Conservation (phyloP, 2,797 vertebrate genomes). For the Antrozous pallidus region DNA sequence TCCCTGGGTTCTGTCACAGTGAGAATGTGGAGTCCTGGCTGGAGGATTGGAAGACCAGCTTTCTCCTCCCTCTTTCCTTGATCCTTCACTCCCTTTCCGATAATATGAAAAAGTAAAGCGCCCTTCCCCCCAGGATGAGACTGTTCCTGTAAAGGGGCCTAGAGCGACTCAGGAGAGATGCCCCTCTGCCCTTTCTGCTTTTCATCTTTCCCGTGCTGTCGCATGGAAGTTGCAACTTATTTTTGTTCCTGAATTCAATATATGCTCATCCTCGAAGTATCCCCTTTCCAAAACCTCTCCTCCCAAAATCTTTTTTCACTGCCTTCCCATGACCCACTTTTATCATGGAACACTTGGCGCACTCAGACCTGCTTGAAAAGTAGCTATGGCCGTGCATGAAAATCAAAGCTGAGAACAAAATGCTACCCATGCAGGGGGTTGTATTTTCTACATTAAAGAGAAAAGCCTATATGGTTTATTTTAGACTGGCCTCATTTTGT, state of each 20-base stretch:
- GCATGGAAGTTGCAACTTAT: rapidly evolving
- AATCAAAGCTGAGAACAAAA: constrained; percentile 15
- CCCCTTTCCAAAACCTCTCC: no score
- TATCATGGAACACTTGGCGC: not conserved
- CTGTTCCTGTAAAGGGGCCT: not conserved
- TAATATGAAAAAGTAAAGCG: not conserved
- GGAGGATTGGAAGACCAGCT: not conserved
- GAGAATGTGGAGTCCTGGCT: not conserved
- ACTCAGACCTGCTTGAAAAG: not conserved
- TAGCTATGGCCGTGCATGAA: not conserved
- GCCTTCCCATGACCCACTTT: not conserved
- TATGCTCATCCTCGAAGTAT: not conserved
- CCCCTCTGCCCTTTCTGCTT: not conserved
- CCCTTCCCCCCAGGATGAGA: not conserved
- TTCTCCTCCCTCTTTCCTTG: not conserved
- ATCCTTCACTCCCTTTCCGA: not conserved
- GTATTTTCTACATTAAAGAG: constrained; percentile 2
- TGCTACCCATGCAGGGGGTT: not conserved
- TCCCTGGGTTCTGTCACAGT: not conserved
- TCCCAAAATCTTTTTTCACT: not conserved
- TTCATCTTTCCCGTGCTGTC: not conserved
- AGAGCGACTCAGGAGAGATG: not conserved
- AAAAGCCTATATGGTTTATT: constrained; percentile 48
- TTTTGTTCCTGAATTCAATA: not conserved
- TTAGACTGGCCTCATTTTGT: constrained; percentile 53